A percentile compares a stretch with the other conserved stretches of the same genome.
Evolutionary conservation across 2,113 vertebrate species (phyloP).

Genomic region (Marmota monax): DNA sequence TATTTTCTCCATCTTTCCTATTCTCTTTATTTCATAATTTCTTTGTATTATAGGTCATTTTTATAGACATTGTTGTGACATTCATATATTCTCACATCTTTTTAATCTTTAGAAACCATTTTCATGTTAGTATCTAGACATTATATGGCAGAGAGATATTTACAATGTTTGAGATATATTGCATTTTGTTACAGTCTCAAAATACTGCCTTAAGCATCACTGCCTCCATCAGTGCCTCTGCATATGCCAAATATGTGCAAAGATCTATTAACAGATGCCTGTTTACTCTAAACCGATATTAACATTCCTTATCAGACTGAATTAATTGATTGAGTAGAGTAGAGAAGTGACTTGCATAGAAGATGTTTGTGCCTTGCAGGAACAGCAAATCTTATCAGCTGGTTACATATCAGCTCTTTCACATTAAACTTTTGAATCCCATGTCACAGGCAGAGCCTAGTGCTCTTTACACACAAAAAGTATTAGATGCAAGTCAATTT

Average conservation of each 20-base stretch:
- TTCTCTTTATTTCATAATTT: conserved; percentile 33
- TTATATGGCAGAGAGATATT: conserved; percentile 49
- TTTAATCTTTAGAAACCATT: conserved; percentile 57
- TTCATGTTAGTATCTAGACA: conserved; percentile 32
- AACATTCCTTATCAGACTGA: conserved; percentile 68
- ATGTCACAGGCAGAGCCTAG: neutral
- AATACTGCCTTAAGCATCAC: conserved; percentile 51
- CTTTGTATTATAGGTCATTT: neutral
- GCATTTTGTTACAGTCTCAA: conserved; percentile 58
- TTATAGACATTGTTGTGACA: neutral
- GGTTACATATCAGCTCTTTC: conserved; percentile 17
- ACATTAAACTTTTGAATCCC: neutral
- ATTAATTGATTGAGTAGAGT: conserved; percentile 73
- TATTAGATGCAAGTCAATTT: neutral
- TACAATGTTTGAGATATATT: conserved; percentile 53
- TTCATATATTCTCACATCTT: neutral
- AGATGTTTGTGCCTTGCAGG: neutral
- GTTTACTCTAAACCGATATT: conserved; percentile 69
- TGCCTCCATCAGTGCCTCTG: neutral
- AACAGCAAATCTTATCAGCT: neutral
- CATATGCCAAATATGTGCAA: conserved; percentile 64
- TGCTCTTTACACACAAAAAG: neutral
- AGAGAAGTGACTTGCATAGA: conserved; percentile 26
- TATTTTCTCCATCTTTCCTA: neutral
- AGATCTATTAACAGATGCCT: conserved; percentile 71